Conservation (phyloP, 1,140 invertebrate genomes). For the Dendrolimus punctatus region DNA sequence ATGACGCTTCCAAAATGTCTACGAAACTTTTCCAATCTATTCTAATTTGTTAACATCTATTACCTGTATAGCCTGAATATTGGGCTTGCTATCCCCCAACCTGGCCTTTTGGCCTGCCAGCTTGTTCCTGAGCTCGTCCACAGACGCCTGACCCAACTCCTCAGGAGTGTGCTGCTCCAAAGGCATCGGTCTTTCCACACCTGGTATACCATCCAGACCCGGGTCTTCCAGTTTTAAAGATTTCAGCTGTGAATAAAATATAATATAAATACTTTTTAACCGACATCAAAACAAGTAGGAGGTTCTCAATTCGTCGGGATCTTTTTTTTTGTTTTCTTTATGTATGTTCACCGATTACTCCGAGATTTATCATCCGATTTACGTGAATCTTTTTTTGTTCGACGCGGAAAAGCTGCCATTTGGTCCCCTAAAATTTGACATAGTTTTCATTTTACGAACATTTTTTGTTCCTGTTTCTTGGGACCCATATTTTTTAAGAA, state of each 20-base stretch:
- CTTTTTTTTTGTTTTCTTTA: too few species aligned
- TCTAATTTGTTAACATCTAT: background rate
- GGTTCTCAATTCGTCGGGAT: too few species aligned
- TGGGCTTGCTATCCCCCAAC: slow-evolving; percentile 81
- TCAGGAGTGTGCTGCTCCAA: slow-evolving; percentile 78
- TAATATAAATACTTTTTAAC: background rate
- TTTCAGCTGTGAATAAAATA: slow-evolving; percentile 63
- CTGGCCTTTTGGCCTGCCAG: slow-evolving; percentile 78
- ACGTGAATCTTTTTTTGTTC: too few species aligned
- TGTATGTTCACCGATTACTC: too few species aligned
- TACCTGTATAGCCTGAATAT: slow-evolving; percentile 85
- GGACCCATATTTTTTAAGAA: too few species aligned
- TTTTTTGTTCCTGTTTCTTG: too few species aligned
- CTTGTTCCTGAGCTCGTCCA: slow-evolving; percentile 76
- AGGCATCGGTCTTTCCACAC: slow-evolving; percentile 58
- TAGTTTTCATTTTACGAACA: too few species aligned
- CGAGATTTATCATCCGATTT: too few species aligned
- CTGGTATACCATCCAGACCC: slow-evolving; percentile 52
- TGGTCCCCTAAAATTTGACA: too few species aligned
- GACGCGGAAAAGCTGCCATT: too few species aligned
- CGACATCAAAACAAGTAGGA: too few species aligned
- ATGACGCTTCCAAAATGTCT: too few species aligned
- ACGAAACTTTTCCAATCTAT: background rate
- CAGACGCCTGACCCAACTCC: slow-evolving; percentile 76
- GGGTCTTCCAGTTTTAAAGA: slow-evolving; percentile 80